These are phyloP conservation scores for Hydrozoanthus tunicans DNA, from an alignment of 64 coral and sea anemone species.

Conservation along the genomic window DNA sequence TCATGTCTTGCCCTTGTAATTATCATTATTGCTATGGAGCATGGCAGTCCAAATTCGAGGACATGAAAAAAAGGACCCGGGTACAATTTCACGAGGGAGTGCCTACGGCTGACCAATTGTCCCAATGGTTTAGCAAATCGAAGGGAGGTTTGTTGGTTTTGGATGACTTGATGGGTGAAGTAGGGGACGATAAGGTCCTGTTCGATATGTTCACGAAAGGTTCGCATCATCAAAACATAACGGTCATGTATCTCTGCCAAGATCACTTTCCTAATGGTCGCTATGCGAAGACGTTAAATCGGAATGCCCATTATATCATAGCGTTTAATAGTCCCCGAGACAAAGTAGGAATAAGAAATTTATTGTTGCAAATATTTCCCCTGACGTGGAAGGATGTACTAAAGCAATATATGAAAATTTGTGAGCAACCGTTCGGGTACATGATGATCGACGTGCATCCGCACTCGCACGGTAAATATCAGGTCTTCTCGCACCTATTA, in stretches of 20 bases:
- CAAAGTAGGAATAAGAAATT: not conserved
- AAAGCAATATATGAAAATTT: not conserved
- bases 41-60: not conserved
- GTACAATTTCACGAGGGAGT: constrained; percentile 14
- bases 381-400: not conserved
- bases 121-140: constrained; percentile 6
- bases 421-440: not conserved
- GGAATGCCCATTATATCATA: constrained; percentile 7
- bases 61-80: not conserved
- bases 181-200: not conserved
- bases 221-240: not conserved
- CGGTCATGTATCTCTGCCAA: constrained; percentile 17
- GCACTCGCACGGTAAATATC: not conserved
- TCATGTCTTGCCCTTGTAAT: not conserved
- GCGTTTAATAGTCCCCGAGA: constrained; percentile 1
- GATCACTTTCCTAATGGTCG: constrained; percentile 10
- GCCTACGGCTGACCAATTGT: not conserved
- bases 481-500: not conserved
- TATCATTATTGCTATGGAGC: not conserved
- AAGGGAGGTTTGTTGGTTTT: not conserved
- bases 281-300: not conserved
- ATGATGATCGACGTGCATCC: not conserved
- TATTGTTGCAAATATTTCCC: constrained; percentile 19
- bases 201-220: not conserved
- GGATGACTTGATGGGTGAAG: constrained; percentile 26